Evolutionary conservation across 2,113 vertebrate genomes (phyloP), one percentile per base, ranked within the genome.

Genomic region (Pungitius pungitius): DNA sequence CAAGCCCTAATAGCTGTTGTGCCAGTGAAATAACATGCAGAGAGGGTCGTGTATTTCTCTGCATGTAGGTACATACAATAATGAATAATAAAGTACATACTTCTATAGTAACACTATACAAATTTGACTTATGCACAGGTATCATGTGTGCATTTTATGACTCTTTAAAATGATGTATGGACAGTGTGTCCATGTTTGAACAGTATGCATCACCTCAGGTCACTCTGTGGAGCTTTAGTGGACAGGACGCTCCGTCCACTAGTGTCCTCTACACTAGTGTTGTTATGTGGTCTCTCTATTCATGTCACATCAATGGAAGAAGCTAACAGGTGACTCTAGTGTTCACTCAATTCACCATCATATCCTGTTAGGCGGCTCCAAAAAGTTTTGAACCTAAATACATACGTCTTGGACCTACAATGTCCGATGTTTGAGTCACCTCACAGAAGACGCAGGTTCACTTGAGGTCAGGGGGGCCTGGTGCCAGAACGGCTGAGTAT

Each of bases 231-330:
- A 71, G 68, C 52, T 81, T 69, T 24, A 63, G 39, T 11, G 37
- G 71, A 75, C 61, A 75, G 26, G 42, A 69, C 77, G 51, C 9
- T 24, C 43, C 58, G 47, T 22, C 72, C 66, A 71, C 5, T 5
- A 30, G 30, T 5, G 30, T 30, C 30, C 30, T 30, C 30, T 30
- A 30, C 69, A 43, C 58, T 5, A 70, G 66, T 13, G 55, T 74
- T 6, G 69, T 80, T 72, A 83, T 73, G 59, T 73, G 80, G 69
- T 79, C 66, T 72, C 75, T 73, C 57, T 80, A 80, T 75, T 68
- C 51, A 55, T 11, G 60, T 75, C 60, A 61, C 45, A 69, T 77
- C 60, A 78, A 84, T 70, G 61, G 56, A 75, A 62, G 52, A 75
- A 69, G 54, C 64, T 56, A 56, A 33, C 35, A 26, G 10, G 18